Evolutionary conservation across 2,113 vertebrate genomes (phyloP).

Genomic region (Nesoenas mayeri): DNA sequence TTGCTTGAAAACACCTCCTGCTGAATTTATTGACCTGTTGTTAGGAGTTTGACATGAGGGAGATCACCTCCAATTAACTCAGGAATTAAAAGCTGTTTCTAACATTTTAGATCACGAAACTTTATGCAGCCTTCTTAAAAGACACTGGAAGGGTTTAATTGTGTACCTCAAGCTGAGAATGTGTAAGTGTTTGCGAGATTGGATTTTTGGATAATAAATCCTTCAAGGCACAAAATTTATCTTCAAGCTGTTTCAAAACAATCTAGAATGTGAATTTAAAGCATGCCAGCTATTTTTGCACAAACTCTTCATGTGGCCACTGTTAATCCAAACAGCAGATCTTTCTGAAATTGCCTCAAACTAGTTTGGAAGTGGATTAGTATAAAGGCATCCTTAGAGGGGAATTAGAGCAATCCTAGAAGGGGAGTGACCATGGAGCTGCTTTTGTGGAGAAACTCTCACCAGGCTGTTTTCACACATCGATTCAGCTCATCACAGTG

Average conservation of each 20-base stretch:
- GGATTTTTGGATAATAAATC: not conserved
- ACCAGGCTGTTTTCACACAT: not conserved
- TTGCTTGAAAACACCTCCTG: constrained; percentile 15
- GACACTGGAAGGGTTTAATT: not conserved
- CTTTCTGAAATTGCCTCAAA: not conserved
- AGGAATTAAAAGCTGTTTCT: constrained; percentile 16
- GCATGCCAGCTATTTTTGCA: not conserved
- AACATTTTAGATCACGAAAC: not conserved
- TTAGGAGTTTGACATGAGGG: not conserved
- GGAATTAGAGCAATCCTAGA: not conserved
- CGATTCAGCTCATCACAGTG: not conserved
- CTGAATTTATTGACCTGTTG: constrained; percentile 35
- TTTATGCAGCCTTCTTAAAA: not conserved
- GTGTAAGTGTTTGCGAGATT: not conserved
- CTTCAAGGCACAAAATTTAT: not conserved
- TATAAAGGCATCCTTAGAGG: not conserved
- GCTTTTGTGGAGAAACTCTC: not conserved
- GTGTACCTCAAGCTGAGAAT: not conserved
- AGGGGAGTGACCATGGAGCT: not conserved
- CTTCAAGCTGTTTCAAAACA: not conserved
- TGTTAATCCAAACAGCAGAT: not conserved
- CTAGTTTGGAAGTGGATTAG: not conserved
- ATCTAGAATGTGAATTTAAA: not conserved
- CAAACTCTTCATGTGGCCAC: not conserved
- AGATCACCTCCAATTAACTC: constrained; percentile 18